Conservation (phyloP, 2,888 invertebrate species). For the Synanthedon tipuliformis region DNA sequence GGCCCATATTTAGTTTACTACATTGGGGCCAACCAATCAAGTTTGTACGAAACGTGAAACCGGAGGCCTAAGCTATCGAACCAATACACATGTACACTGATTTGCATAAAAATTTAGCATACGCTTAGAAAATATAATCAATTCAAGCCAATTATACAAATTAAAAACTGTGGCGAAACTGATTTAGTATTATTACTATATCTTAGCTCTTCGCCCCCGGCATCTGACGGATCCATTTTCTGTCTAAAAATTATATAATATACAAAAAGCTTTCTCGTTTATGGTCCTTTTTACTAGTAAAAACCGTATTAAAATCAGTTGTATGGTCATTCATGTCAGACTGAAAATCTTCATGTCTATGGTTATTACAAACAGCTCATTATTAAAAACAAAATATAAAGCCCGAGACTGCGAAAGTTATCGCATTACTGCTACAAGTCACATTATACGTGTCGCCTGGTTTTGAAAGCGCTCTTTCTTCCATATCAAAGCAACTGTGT, state of each 20-base stretch:
- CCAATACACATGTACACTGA: neutral
- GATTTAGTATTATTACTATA: too few species aligned
- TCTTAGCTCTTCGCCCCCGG: too few species aligned
- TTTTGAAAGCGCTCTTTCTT: neutral
- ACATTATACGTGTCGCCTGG: neutral
- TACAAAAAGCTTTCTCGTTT: too few species aligned
- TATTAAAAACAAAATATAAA: too few species aligned
- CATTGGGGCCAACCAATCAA: conserved; percentile 18
- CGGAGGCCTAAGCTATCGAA: neutral
- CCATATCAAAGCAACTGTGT: neutral
- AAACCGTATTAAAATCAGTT: too few species aligned
- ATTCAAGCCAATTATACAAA: neutral
- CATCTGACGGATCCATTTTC: too few species aligned
- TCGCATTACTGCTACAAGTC: neutral
- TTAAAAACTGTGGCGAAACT: too few species aligned
- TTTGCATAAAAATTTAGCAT: neutral
- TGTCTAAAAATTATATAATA: too few species aligned
- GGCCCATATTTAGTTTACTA: conserved; percentile 25
- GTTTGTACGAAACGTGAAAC: conserved; percentile 1
- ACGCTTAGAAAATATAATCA: neutral
- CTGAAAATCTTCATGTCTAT: too few species aligned
- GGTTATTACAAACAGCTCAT: too few species aligned
- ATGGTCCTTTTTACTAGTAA: too few species aligned
- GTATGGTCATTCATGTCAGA: too few species aligned
- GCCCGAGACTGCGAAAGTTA: neutral